Evolutionary conservation across 2,797 vertebrate species (phyloP).

Genomic region (Anableps anableps): DNA sequence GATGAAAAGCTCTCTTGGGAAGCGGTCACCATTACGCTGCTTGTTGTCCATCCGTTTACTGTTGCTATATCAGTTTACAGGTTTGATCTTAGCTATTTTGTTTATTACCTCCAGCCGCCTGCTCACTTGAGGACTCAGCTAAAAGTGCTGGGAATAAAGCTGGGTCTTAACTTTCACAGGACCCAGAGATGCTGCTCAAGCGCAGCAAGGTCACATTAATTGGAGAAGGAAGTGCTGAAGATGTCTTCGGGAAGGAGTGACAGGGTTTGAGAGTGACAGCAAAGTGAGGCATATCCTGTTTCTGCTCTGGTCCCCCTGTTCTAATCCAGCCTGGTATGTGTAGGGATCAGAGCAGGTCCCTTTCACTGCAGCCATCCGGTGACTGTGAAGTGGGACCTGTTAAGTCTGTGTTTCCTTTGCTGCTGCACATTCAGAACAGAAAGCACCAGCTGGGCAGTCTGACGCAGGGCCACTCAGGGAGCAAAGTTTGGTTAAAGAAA

Average conservation of each 20-base stretch:
- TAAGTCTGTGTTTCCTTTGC: conserved; percentile 59
- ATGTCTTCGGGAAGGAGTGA: conserved; percentile 67
- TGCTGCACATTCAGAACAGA: conserved; percentile 29
- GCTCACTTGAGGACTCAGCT: conserved; percentile 33
- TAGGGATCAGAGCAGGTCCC: conserved; percentile 66
- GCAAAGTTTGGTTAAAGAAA: conserved; percentile 36
- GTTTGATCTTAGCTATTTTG: conserved; percentile 67
- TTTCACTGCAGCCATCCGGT: conserved; percentile 65
- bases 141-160: conserved; percentile 42
- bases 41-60: conserved; percentile 63
- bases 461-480: neutral
- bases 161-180: conserved; percentile 67
- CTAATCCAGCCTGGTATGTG: conserved; percentile 81
- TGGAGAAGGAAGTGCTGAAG: conserved; percentile 75
- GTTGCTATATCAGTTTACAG: conserved; percentile 61
- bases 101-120: conserved; percentile 64
- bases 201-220: conserved; percentile 81
- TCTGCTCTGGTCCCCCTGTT: conserved; percentile 73
- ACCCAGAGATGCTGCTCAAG: conserved; percentile 36
- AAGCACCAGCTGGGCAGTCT: conserved; percentile 16
- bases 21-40: conserved; percentile 36
- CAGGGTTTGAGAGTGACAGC: conserved; percentile 62
- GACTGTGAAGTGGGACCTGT: conserved; percentile 45
- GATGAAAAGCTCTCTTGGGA: conserved; percentile 60
- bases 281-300: conserved; percentile 76